phyloP scores from a whole-genome alignment of 2,797 vertebrate species.

The Ispidina lecontei region DNA sequence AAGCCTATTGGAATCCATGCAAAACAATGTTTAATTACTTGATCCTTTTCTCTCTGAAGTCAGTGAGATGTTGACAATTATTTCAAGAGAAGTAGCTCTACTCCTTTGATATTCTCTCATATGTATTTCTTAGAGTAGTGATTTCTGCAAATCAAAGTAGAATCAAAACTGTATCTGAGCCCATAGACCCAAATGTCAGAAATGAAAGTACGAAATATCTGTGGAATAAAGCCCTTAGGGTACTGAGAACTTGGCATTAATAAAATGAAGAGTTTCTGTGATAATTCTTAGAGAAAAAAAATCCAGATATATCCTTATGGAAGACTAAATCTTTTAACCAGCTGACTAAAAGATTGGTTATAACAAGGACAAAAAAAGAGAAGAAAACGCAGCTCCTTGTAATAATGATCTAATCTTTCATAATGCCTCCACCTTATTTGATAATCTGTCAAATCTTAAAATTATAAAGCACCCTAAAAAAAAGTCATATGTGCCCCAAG shows the following conservation, averaged over 20 bases:
- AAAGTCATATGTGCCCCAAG: background rate
- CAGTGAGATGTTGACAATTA: background rate
- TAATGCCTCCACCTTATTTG: background rate
- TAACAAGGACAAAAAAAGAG: background rate
- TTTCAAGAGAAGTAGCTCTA: conserved; percentile 17
- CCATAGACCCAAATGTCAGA: background rate
- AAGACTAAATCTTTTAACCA: background rate
- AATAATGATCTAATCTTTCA: background rate
- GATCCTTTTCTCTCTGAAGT: conserved; percentile 23
- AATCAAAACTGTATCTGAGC: background rate
- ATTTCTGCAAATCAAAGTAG: conserved; percentile 23
- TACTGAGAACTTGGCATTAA: background rate
- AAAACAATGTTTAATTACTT: conserved; percentile 29
- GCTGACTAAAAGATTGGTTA: background rate
- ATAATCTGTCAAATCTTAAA: background rate
- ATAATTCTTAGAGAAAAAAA: background rate
- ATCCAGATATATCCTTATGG: background rate
- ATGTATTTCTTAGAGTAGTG: background rate
- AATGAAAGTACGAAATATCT: background rate
- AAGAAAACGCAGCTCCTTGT: background rate
- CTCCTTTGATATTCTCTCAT: background rate
- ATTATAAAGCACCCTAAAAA: background rate
- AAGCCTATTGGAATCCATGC: conserved; percentile 12
- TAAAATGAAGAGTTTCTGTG: background rate
- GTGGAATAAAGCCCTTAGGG: background rate